Evolutionary conservation across 2,888 invertebrate genomes (phyloP).

Genomic region (Phortica magna): DNA sequence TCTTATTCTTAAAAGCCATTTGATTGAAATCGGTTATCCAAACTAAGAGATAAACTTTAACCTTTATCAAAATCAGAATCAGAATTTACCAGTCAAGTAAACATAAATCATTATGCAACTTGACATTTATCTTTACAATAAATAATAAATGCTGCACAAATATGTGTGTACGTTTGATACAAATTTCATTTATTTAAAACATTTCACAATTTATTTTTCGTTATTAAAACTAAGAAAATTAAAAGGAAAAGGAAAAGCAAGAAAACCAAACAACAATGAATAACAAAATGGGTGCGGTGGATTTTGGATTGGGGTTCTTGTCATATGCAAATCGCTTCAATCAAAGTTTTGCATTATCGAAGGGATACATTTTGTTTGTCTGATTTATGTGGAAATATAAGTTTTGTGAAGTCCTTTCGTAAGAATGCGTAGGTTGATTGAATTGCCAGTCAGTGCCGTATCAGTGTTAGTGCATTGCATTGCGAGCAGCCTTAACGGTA

Average conservation of each 20-base stretch:
- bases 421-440: background rate
- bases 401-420: background rate
- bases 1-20: no score
- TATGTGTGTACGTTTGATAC: slow-evolving; percentile 59
- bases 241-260: slow-evolving; percentile 30
- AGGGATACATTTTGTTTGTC: background rate
- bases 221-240: slow-evolving; percentile 35
- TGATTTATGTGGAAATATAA: background rate
- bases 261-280: slow-evolving; percentile 13
- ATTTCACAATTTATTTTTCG: background rate
- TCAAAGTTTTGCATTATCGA: no score
- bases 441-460: slow-evolving; percentile 9
- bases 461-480: background rate
- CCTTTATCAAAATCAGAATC: no score
- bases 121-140: background rate
- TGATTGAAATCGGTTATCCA: no score
- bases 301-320: no score
- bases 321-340: no score
- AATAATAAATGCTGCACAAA: slow-evolving; percentile 20
- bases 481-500: slow-evolving; percentile 61
- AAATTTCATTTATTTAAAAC: slow-evolving; percentile 63
- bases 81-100: no score
- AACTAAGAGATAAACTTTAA: no score
- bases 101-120: no score
- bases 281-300: background rate